Evolutionary conservation across 2,113 vertebrate species (phyloP), one percentile per base, ranked within the genome.

Genomic region (Etheostoma cragini): DNA sequence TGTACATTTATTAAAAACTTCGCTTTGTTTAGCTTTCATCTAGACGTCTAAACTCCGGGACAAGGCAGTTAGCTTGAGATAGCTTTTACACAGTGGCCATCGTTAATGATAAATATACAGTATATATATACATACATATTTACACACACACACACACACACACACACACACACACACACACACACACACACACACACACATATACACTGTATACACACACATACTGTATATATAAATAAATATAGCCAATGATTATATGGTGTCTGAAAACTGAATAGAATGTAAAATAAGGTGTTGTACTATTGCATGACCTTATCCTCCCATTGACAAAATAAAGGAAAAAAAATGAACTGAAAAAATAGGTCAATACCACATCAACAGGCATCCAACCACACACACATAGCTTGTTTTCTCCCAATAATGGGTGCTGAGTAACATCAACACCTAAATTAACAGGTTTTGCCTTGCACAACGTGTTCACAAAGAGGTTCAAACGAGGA

Each of bases 191-290:
- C n/a, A n/a, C n/a, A n/a, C n/a, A n/a, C n/a, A n/a, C n/a, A n/a
- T n/a, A n/a, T n/a, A n/a, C n/a, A n/a, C n/a, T n/a, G n/a, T n/a
- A n/a, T n/a, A n/a, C n/a, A n/a, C n/a, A n/a, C n/a, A n/a, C n/a
- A n/a, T n/a, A n/a, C n/a, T n/a, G n/a, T 35, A 35, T 35, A 35
- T 35, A 35, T 35, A 35, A 1, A 35, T 8, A 26, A 19, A 26
- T n/a, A 45, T 76, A 30, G 42, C 21, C 56, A 14, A 8, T n/a
- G 50, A 69, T 78, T 66, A 72, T 49, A 35, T 19, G 17, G 13
- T 33, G 61, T 53, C 24, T 70, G 33, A 58, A 76, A 58, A 58
- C 4, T 24, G 53, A 45, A 35, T n/a, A 11, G 49, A 73, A 47
- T 63, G 38, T 42, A 57, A 62, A 83, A 17, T 2, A 22, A 26